Percentiles rank a stretch among this genome's conserved stretches.
Conservation (phyloP, 2,888 invertebrate genomes). For the Xanthorhoe spadicearia region DNA sequence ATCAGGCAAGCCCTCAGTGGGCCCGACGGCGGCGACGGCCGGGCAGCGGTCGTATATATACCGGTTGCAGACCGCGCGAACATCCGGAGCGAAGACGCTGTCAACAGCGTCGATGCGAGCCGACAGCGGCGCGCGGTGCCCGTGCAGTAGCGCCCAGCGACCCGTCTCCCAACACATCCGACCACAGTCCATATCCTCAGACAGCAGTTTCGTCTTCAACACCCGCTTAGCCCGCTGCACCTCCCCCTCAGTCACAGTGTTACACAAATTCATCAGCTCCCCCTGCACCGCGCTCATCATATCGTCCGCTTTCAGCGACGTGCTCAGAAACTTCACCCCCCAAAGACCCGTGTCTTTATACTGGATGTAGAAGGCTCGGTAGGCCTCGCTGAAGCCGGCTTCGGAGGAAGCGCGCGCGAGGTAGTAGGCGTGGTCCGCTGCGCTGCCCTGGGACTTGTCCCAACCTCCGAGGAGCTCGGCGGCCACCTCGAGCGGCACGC, state of each 20-base stretch:
- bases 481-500: conserved; percentile 74
- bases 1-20: conserved; percentile 71
- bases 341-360: conserved; percentile 99
- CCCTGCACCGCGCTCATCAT: conserved; percentile 89
- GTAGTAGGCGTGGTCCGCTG: conserved; percentile 90
- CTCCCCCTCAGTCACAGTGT: conserved; percentile 92
- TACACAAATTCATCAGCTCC: conserved; percentile 94
- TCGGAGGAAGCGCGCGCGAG: conserved; percentile 89
- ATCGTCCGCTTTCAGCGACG: conserved; percentile 87
- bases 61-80: conserved; percentile 91
- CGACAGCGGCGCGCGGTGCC: conserved; percentile 92
- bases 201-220: conserved; percentile 94
- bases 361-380: conserved; percentile 97
- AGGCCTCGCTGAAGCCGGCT: conserved; percentile 91
- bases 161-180: conserved; percentile 98
- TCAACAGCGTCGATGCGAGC: conserved; percentile 95
- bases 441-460: conserved; percentile 94
- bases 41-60: conserved; percentile 81
- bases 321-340: conserved; percentile 94
- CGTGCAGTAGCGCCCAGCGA: conserved; percentile 95
- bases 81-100: conserved; percentile 88
- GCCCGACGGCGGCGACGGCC: conserved; percentile 72
- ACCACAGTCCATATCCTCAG: conserved; percentile 94
- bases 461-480: conserved; percentile 87
- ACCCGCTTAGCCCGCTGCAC: conserved; percentile 95